Conservation (phyloP, 2,113 vertebrate genomes). For the Sprattus sprattus region DNA sequence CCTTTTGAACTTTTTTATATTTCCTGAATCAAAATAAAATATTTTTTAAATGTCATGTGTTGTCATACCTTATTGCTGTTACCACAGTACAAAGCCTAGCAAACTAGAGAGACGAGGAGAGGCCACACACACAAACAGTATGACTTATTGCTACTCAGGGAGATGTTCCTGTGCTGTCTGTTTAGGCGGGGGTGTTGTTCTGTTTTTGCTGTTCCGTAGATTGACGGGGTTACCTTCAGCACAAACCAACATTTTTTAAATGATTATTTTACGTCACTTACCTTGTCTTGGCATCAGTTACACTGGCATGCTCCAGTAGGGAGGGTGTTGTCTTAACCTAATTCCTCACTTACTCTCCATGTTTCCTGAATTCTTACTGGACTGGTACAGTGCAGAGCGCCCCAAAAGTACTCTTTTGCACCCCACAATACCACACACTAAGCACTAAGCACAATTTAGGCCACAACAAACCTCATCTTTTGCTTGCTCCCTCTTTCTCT, state of each 20-base stretch:
- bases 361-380: background rate
- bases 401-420: background rate
- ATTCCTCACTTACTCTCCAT: background rate
- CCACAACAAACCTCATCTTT: background rate
- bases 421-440: background rate
- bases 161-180: background rate
- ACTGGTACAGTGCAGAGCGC: background rate
- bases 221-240: background rate
- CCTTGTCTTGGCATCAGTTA: background rate
- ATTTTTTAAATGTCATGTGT: slow-evolving; percentile 64
- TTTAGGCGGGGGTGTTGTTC: background rate
- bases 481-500: slow-evolving; percentile 40
- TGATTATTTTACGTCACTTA: background rate
- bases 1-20: slow-evolving; percentile 50
- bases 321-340: background rate
- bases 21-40: slow-evolving; percentile 65
- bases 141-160: background rate
- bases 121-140: background rate
- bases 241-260: background rate
- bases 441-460: background rate
- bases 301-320: background rate
- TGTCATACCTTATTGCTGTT: slow-evolving; percentile 43
- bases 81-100: background rate
- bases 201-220: background rate
- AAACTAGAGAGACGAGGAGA: background rate